A percentile compares a stretch with the other conserved stretches of the same genome.
phyloP scores from a whole-genome alignment of 2,888 invertebrate species.

The Stenolophus ochropezus region DNA sequence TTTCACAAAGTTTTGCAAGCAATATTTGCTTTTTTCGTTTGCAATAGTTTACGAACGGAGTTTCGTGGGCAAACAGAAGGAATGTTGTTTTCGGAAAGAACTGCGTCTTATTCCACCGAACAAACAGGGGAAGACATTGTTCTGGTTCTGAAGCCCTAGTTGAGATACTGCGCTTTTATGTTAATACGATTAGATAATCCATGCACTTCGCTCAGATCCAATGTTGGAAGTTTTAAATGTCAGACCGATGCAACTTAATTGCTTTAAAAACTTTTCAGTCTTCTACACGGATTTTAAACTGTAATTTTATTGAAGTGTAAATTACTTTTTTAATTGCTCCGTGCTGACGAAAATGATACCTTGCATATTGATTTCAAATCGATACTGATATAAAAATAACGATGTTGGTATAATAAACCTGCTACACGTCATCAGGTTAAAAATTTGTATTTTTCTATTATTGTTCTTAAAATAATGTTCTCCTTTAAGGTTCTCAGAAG shows the following conservation, averaged over 20 bases:
- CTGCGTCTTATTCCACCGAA: neutral
- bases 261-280: neutral
- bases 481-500: no score
- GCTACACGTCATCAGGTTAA: no score
- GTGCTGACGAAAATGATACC: neutral
- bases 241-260: neutral
- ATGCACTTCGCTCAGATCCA: neutral
- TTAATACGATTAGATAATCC: neutral
- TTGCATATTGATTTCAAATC: neutral
- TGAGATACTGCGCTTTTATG: neutral
- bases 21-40: slow-evolving; percentile 29
- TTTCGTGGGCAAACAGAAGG: slow-evolving; percentile 34
- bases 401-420: no score
- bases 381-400: slow-evolving; percentile 4
- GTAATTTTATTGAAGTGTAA: neutral
- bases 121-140: neutral
- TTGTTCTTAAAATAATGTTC: no score
- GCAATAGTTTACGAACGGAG: slow-evolving; percentile 21
- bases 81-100: slow-evolving; percentile 41
- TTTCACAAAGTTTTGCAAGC: neutral
- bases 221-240: neutral
- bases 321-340: slow-evolving; percentile 2
- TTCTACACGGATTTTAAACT: neutral
- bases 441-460: no score
- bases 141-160: neutral